phyloP scores from a whole-genome alignment of 2,113 vertebrate genomes.

The Panurus biarmicus region DNA sequence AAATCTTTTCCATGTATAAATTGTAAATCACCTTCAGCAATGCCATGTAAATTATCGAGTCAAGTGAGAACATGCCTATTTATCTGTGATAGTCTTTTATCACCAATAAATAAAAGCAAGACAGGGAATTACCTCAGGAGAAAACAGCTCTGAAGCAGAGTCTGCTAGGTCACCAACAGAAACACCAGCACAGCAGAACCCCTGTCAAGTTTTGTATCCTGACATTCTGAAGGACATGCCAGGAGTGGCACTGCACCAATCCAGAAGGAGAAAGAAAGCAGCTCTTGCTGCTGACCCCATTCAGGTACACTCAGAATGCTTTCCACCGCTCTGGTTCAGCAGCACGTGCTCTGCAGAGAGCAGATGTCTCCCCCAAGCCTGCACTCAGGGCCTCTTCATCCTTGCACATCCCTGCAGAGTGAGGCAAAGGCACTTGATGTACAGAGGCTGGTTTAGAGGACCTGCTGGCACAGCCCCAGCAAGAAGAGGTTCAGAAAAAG shows the following conservation, averaged over 20 bases:
- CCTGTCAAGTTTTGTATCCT: background rate
- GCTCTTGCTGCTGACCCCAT: background rate
- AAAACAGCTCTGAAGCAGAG: background rate
- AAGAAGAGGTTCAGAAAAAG: background rate
- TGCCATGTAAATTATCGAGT: constrained; percentile 50
- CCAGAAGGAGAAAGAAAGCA: background rate
- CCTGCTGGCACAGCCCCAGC: background rate
- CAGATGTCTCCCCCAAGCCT: background rate
- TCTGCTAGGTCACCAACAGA: background rate
- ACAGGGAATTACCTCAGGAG: background rate
- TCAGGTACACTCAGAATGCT: background rate
- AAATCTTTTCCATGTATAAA: constrained; percentile 62
- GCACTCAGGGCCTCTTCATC: background rate
- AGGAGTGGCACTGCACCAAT: background rate
- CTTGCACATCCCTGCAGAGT: background rate
- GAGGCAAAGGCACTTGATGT: background rate
- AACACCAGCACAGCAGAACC: background rate
- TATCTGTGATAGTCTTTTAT: constrained; percentile 40
- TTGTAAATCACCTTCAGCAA: constrained; percentile 63
- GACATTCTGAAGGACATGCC: background rate
- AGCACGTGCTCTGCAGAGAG: background rate
- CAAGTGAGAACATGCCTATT: constrained; percentile 49
- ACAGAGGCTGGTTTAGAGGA: background rate
- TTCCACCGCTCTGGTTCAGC: background rate
- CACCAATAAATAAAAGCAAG: constrained; percentile 41